phyloP scores from a whole-genome alignment of 2,888 invertebrate species.

The Panopea generosa region DNA sequence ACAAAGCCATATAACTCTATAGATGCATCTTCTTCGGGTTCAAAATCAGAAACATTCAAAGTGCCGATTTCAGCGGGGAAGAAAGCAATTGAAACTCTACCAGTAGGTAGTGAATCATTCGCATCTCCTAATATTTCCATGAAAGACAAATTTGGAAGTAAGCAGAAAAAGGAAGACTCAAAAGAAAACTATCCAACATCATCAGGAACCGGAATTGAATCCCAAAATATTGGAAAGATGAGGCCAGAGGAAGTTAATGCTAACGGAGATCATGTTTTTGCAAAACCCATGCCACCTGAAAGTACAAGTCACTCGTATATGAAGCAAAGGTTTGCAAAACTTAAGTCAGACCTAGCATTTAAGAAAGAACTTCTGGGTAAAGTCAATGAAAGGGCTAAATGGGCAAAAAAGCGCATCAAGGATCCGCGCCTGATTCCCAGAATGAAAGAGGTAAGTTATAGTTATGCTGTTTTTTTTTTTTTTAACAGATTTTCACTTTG shows the following conservation, averaged over 20 bases:
- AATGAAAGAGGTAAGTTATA: constrained; percentile 67
- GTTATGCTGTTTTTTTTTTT: neutral
- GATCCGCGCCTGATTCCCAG: constrained; percentile 72
- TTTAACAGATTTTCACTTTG: too few species aligned
- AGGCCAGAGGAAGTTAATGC: too few species aligned
- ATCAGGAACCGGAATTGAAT: neutral
- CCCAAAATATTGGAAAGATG: too few species aligned
- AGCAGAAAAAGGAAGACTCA: neutral
- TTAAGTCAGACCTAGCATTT: neutral
- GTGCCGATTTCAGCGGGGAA: too few species aligned
- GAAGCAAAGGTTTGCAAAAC: neutral
- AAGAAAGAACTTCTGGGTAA: constrained; percentile 18
- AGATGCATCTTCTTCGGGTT: too few species aligned
- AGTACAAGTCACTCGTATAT: neutral
- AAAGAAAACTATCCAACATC: constrained; percentile 3
- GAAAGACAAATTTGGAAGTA: neutral
- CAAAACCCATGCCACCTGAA: too few species aligned
- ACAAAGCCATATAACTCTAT: too few species aligned
- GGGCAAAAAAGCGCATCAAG: constrained; percentile 41
- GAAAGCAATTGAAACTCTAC: too few species aligned
- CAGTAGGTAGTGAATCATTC: too few species aligned
- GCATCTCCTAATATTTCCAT: too few species aligned
- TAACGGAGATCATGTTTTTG: too few species aligned
- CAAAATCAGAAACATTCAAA: too few species aligned
- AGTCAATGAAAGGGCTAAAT: constrained; percentile 11